Conservation (phyloP, 2,888 invertebrate species). For the Dendrolimus pini region DNA sequence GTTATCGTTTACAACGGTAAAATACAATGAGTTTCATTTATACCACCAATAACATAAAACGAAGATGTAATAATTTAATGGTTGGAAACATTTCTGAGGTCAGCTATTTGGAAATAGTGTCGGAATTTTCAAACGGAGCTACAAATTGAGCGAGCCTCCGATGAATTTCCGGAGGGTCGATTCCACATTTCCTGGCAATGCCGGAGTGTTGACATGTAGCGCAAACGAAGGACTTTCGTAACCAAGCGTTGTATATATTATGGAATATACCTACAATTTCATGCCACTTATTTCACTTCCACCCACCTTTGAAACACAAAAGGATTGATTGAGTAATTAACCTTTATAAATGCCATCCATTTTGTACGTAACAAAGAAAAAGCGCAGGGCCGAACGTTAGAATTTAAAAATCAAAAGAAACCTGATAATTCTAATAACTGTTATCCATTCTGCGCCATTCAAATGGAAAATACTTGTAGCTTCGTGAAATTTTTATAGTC, state of each 20-base stretch:
- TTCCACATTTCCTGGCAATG: constrained; percentile 54
- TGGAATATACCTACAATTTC: too few relatives aligned
- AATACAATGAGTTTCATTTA: not conserved
- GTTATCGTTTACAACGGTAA: too few relatives aligned
- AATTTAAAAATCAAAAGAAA: not conserved
- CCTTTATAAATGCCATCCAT: not conserved
- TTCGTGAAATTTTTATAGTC: constrained; percentile 23
- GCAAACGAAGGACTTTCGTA: constrained; percentile 17
- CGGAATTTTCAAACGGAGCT: constrained; percentile 43
- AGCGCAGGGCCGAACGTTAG: too few relatives aligned
- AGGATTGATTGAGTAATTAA: not conserved
- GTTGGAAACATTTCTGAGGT: constrained; percentile 8
- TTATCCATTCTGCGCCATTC: not conserved
- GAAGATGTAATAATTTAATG: not conserved
- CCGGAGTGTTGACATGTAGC: constrained; percentile 40
- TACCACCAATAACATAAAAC: not conserved
- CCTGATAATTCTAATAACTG: not conserved
- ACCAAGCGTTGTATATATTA: constrained; percentile 6
- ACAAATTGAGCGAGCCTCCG: constrained; percentile 51
- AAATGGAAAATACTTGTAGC: not conserved
- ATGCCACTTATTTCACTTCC: too few relatives aligned
- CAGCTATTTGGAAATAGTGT: constrained; percentile 35
- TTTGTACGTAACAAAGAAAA: not conserved
- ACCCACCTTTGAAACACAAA: too few relatives aligned
- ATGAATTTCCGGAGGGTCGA: constrained; percentile 54